Evolutionary conservation across 2,113 vertebrate species (phyloP).

Genomic region (Xyliphius kryptos): DNA sequence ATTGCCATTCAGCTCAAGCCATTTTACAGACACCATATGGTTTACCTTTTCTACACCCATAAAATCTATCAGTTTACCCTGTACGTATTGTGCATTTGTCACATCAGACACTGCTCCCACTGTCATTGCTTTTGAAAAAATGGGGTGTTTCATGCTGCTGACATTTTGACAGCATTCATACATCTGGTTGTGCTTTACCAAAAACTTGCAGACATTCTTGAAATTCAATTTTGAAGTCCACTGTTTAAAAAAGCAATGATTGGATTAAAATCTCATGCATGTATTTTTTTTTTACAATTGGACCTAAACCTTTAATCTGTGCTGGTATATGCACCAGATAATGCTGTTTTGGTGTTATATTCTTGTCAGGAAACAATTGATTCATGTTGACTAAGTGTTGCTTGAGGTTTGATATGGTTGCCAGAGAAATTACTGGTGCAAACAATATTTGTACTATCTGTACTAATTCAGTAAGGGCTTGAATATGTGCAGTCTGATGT

Average conservation of each 20-base stretch:
- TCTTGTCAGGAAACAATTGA: conserved; percentile 1
- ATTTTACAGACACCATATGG: conserved; percentile 16
- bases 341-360: conserved; percentile 14
- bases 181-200: no score
- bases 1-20: conserved; percentile 18
- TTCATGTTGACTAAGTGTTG: conserved; percentile 3
- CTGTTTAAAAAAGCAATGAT: conserved; percentile 21
- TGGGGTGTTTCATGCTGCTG: conserved; percentile 9
- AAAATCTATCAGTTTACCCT: conserved; percentile 15
- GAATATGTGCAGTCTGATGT: conserved; percentile 12
- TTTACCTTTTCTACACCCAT: conserved; percentile 7
- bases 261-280: conserved; percentile 18
- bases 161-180: conserved; percentile 31
- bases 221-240: conserved; percentile 20
- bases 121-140: conserved; percentile 16
- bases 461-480: conserved; percentile 14
- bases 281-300: background rate
- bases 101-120: conserved; percentile 22
- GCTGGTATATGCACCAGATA: conserved; percentile 16
- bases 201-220: conserved; percentile 27
- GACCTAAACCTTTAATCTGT: conserved; percentile 19
- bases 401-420: conserved; percentile 23
- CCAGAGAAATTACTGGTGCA: conserved; percentile 22
- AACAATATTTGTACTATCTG: conserved; percentile 39
- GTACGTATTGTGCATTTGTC: conserved; percentile 10